A percentile compares a stretch with the other conserved stretches of the same genome.
phyloP scores from a whole-genome alignment of 2,113 vertebrate species.

The Tichodroma muraria region DNA sequence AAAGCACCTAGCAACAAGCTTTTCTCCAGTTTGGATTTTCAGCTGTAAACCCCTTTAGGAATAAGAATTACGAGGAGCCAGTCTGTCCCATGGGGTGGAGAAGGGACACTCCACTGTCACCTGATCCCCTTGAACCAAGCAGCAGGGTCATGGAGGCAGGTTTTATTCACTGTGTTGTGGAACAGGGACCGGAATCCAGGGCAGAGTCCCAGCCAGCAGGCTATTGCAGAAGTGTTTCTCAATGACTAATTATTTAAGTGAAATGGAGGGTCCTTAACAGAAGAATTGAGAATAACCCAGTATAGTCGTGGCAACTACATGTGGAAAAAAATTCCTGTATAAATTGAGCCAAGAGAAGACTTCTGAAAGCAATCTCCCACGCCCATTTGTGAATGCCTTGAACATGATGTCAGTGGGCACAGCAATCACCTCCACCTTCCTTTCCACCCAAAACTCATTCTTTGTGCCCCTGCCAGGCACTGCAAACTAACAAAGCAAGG shows the following conservation, averaged over 20 bases:
- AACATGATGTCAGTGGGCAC: background rate
- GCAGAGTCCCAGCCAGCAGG: background rate
- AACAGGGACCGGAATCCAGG: background rate
- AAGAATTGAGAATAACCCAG: background rate
- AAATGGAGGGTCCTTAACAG: background rate
- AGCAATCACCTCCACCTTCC: background rate
- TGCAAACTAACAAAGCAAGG: background rate
- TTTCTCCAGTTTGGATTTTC: background rate
- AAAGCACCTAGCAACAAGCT: background rate
- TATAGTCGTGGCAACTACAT: background rate
- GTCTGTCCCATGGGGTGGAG: background rate
- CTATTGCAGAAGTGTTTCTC: background rate
- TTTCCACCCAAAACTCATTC: background rate
- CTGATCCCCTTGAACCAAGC: rapidly evolving
- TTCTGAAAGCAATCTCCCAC: background rate
- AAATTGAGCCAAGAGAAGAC: background rate
- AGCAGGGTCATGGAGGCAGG: rapidly evolving
- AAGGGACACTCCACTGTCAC: background rate
- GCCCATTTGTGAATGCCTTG: background rate
- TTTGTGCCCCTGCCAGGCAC: background rate
- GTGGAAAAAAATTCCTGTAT: background rate
- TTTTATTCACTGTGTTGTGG: background rate
- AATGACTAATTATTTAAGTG: background rate
- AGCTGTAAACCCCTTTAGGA: background rate
- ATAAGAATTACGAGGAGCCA: background rate